phyloP scores from a whole-genome alignment of 92 coral and sea anemone species.

The Porites lobata region DNA sequence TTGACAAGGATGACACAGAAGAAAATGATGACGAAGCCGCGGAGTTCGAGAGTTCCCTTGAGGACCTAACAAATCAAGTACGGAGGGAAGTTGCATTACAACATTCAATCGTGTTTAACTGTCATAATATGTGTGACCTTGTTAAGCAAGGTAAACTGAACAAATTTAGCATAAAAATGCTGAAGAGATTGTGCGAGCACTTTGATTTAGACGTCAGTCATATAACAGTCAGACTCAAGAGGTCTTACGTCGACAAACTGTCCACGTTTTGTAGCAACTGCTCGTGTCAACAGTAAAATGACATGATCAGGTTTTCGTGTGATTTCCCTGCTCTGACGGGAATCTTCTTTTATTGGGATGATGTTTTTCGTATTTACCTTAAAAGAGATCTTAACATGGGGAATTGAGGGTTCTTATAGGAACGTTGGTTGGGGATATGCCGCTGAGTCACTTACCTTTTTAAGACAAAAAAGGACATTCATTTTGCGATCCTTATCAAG shows the following conservation, averaged over 20 bases:
- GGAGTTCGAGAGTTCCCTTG: conserved; percentile 15
- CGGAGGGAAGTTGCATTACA: conserved; percentile 40
- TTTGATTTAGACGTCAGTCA: conserved; percentile 37
- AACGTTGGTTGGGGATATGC: too few species aligned
- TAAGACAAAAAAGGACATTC: too few species aligned
- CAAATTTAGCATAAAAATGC: conserved; percentile 44
- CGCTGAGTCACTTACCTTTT: too few species aligned
- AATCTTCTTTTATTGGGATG: too few species aligned
- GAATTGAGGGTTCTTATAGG: too few species aligned
- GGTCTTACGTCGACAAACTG: conserved; percentile 43
- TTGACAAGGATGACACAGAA: neutral
- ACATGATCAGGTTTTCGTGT: neutral
- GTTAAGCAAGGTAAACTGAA: conserved; percentile 43
- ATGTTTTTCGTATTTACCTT: too few species aligned
- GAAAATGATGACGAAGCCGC: conserved; percentile 22
- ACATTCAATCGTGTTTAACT: conserved; percentile 47
- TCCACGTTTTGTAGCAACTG: conserved; percentile 50
- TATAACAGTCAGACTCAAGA: conserved; percentile 36
- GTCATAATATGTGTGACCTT: conserved; percentile 55
- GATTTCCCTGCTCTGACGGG: too few species aligned
- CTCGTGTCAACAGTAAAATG: conserved; percentile 25
- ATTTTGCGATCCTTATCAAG: too few species aligned
- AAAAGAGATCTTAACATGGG: too few species aligned
- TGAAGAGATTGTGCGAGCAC: conserved; percentile 44
- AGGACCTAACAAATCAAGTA: conserved; percentile 21